phyloP scores from a whole-genome alignment of 2,797 vertebrate genomes.

The Silurus aristotelis region DNA sequence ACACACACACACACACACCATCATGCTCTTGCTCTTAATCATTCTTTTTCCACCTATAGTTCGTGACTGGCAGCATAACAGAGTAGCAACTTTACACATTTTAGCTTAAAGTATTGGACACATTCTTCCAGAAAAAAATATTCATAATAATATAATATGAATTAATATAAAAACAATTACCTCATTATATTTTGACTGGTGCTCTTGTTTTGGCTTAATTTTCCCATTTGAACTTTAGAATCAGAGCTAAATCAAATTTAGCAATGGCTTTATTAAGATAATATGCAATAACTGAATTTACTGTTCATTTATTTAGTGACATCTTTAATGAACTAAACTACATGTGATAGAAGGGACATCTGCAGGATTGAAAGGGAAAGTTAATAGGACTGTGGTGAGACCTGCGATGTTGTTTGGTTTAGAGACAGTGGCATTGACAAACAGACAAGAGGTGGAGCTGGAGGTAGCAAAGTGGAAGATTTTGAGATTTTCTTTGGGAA shows the following conservation, averaged over 20 bases:
- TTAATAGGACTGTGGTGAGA: no score
- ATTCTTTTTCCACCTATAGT: slow-evolving; percentile 7
- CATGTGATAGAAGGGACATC: no score
- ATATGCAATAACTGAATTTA: not conserved
- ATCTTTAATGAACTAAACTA: no score
- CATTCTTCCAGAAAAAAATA: slow-evolving; percentile 14
- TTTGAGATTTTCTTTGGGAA: no score
- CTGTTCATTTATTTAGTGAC: not conserved
- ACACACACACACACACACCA: not conserved
- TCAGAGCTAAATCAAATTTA: no score
- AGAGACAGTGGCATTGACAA: no score
- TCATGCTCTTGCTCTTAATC: not conserved
- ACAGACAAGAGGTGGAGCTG: no score
- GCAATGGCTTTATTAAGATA: no score
- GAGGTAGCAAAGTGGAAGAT: no score
- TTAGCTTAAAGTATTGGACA: slow-evolving; percentile 28
- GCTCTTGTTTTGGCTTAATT: not conserved
- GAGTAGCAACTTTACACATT: slow-evolving; percentile 1
- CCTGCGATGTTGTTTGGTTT: no score
- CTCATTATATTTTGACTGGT: not conserved
- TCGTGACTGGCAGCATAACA: slow-evolving; percentile 25
- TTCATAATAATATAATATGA: not conserved
- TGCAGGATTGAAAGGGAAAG: no score
- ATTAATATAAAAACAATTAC: not conserved
- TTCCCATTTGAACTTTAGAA: not conserved